phyloP scores from a whole-genome alignment of 1,140 invertebrate species.

The Drosophila burlai region DNA sequence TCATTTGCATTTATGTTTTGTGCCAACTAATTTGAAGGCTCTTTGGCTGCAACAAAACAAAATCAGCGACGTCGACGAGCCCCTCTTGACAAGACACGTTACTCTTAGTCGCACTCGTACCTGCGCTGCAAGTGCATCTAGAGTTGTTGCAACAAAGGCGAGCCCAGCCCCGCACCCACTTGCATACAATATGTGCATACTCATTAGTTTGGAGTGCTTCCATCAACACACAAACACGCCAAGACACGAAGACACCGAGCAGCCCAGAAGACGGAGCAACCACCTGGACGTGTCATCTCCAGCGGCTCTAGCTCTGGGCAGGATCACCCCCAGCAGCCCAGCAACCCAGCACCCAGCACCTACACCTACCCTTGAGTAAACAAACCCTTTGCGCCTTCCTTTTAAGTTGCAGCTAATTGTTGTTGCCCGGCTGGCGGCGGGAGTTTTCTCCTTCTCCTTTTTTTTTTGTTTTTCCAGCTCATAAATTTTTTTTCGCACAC shows the following conservation, averaged over 20 bases:
- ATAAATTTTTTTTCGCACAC: conserved; percentile 75
- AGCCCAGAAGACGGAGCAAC: conserved; percentile 14
- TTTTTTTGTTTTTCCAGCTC: conserved; percentile 66
- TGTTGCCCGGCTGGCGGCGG: conserved; percentile 54
- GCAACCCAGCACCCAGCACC: not conserved
- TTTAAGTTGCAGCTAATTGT: conserved; percentile 82
- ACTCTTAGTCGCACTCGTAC: conserved; percentile 6
- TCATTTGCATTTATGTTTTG: conserved; percentile 83
- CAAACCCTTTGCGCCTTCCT: conserved; percentile 51
- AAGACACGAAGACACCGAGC: conserved; percentile 64
- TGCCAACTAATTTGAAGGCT: conserved; percentile 80
- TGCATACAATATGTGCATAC: conserved; percentile 82
- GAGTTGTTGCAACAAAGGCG: conserved; percentile 63
- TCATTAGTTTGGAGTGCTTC: conserved; percentile 83
- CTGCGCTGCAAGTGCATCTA: conserved; percentile 69
- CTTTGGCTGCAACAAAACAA: conserved; percentile 73
- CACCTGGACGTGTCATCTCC: conserved; percentile 61
- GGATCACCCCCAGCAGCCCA: not conserved
- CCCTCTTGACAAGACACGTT: conserved; percentile 57
- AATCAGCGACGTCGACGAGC: conserved; percentile 70
- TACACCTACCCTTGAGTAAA: conserved; percentile 37
- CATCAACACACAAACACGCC: conserved; percentile 56
- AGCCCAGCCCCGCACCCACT: conserved; percentile 32
- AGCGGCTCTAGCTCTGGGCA: conserved; percentile 23
- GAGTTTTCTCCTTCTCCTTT: conserved; percentile 34